Percentiles rank a stretch among this genome's conserved stretches.
These are phyloP conservation scores for Siniperca undulata DNA, from an alignment of 2,797 vertebrate genomes.

Conservation along the genomic window DNA sequence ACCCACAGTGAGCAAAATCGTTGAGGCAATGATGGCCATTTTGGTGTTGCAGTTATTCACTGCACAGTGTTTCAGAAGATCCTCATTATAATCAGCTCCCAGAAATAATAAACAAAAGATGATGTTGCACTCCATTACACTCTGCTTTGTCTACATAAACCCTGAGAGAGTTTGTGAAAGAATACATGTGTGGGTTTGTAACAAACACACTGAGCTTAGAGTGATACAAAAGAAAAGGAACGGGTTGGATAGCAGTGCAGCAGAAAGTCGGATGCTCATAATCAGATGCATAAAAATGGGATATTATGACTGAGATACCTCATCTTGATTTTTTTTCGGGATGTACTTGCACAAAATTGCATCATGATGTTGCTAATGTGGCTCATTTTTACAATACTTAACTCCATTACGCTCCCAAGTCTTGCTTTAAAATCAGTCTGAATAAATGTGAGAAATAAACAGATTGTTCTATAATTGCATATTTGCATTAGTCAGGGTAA, in stretches of 20 bases:
- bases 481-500: slow-evolving; percentile 20
- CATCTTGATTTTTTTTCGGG: slow-evolving; percentile 9
- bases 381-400: slow-evolving; percentile 18
- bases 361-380: slow-evolving; percentile 50
- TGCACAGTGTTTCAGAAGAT: slow-evolving; percentile 21
- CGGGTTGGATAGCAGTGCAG: background rate
- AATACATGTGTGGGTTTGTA: slow-evolving; percentile 21
- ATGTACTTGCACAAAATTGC: slow-evolving; percentile 45
- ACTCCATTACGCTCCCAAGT: background rate
- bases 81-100: slow-evolving; percentile 37
- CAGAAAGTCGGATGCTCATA: slow-evolving; percentile 12
- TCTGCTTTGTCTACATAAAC: slow-evolving; percentile 32
- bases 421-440: slow-evolving; percentile 1
- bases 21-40: background rate
- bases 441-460: slow-evolving; percentile 29
- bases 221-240: slow-evolving; percentile 17
- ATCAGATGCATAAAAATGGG: slow-evolving; percentile 30
- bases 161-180: slow-evolving; percentile 26
- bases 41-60: slow-evolving; percentile 8
- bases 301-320: slow-evolving; percentile 15
- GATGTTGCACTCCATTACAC: slow-evolving; percentile 45
- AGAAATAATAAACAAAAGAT: slow-evolving; percentile 49
- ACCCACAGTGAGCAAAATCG: slow-evolving; percentile 1
- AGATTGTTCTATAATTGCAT: slow-evolving; percentile 9
- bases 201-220: slow-evolving; percentile 7